Evolutionary conservation across 1,140 invertebrate genomes (phyloP).

Genomic region (Scylla paramamosain): DNA sequence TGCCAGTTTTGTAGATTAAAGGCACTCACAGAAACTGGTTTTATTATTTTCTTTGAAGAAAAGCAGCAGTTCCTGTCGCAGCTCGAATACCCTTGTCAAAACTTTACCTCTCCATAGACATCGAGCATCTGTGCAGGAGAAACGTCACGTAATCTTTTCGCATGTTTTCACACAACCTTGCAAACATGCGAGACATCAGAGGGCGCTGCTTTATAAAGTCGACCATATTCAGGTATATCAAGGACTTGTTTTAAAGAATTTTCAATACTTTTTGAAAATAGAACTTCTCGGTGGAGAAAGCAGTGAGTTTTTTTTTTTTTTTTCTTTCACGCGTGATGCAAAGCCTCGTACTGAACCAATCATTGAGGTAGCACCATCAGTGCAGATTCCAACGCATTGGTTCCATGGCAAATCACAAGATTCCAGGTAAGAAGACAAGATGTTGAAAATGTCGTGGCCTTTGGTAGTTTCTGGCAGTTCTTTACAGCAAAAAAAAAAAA

Average conservation of each 20-base stretch:
- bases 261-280: constrained; percentile 21
- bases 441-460: constrained; percentile 35
- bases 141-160: constrained; percentile 44
- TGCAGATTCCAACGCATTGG: constrained; percentile 44
- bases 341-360: constrained; percentile 33
- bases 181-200: constrained; percentile 37
- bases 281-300: constrained; percentile 45
- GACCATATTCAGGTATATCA: constrained; percentile 32
- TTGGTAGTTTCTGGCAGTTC: neutral
- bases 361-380: constrained; percentile 25
- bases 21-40: constrained; percentile 30
- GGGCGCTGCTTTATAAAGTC: constrained; percentile 34
- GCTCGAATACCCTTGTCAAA: constrained; percentile 37
- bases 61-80: constrained; percentile 37
- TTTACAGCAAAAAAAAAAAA: neutral
- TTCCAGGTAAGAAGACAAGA: too few relatives aligned
- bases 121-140: constrained; percentile 40
- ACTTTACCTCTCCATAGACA: constrained; percentile 60
- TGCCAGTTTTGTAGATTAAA: constrained; percentile 37
- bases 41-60: constrained; percentile 34
- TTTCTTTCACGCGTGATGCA: constrained; percentile 44
- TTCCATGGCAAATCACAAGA: constrained; percentile 42
- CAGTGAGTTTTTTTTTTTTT: constrained; percentile 44
- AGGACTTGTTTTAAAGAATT: constrained; percentile 42
- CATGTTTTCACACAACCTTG: constrained; percentile 60